These are phyloP conservation scores for Nasonia oneida DNA, from an alignment of 2,888 invertebrate genomes.

Conservation along the genomic window DNA sequence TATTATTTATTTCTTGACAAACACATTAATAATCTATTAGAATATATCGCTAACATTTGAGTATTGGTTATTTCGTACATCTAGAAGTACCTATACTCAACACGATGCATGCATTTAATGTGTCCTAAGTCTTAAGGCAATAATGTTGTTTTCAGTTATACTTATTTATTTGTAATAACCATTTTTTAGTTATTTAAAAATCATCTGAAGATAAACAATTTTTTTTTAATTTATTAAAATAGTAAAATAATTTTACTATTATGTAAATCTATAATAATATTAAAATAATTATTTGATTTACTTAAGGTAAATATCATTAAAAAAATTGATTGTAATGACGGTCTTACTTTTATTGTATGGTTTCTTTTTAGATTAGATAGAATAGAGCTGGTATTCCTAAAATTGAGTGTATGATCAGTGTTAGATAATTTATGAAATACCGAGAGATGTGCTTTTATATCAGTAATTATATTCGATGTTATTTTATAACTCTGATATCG, in stretches of 20 bases:
- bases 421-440: slow-evolving; percentile 13
- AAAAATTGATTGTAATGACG: not conserved
- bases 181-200: not conserved
- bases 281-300: not conserved
- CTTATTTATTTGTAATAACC: slow-evolving; percentile 9
- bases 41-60: not conserved
- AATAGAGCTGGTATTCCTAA: not conserved
- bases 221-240: slow-evolving; percentile 13
- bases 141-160: slow-evolving; percentile 56
- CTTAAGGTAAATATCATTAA: not conserved
- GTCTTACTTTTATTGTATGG: not conserved
- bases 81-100: slow-evolving; percentile 22
- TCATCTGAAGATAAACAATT: slow-evolving; percentile 1
- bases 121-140: slow-evolving; percentile 71
- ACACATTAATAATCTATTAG: slow-evolving; percentile 16
- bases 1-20: not conserved
- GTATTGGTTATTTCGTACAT: slow-evolving; percentile 8
- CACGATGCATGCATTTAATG: slow-evolving; percentile 47
- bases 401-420: not conserved
- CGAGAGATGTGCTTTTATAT: slow-evolving; percentile 23
- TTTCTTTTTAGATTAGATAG: slow-evolving; percentile 2
- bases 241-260: not conserved
- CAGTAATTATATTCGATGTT: not conserved
- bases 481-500: not conserved
- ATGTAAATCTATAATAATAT: not conserved